Evolutionary conservation across 2,113 vertebrate genomes (phyloP).

Genomic region (Malurus melanocephalus): DNA sequence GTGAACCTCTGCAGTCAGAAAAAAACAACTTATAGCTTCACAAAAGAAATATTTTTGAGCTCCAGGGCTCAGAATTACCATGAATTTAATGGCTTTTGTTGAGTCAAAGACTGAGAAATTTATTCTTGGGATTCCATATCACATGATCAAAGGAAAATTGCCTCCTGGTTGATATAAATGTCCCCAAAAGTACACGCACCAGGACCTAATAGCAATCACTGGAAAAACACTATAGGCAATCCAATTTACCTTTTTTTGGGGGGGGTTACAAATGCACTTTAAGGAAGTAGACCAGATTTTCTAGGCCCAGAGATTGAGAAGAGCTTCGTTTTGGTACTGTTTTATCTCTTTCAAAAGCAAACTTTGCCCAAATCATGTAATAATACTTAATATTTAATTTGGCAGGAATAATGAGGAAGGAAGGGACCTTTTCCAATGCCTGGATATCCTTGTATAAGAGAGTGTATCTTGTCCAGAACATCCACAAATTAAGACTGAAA

Average conservation of each 20-base stretch:
- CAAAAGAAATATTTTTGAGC: background rate
- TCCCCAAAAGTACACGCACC: background rate
- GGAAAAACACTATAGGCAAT: background rate
- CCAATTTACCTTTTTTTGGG: background rate
- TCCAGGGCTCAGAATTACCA: background rate
- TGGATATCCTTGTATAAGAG: background rate
- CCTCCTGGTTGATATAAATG: background rate
- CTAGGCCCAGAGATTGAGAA: background rate
- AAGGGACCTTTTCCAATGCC: background rate
- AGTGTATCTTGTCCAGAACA: background rate
- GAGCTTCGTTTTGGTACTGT: fast-evolving
- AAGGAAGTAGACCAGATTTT: background rate
- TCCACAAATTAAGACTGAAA: background rate
- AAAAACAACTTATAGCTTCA: background rate
- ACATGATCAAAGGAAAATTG: background rate
- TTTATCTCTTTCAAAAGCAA: background rate
- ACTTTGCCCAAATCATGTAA: background rate
- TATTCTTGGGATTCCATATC: background rate
- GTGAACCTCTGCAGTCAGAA: background rate
- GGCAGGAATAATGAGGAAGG: background rate
- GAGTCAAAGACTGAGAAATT: background rate
- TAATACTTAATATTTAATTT: background rate
- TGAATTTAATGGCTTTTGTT: background rate
- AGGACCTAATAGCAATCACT: background rate
- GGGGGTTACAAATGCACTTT: background rate